phyloP scores from a whole-genome alignment of 2,888 invertebrate species.

The Thecophora atra region DNA sequence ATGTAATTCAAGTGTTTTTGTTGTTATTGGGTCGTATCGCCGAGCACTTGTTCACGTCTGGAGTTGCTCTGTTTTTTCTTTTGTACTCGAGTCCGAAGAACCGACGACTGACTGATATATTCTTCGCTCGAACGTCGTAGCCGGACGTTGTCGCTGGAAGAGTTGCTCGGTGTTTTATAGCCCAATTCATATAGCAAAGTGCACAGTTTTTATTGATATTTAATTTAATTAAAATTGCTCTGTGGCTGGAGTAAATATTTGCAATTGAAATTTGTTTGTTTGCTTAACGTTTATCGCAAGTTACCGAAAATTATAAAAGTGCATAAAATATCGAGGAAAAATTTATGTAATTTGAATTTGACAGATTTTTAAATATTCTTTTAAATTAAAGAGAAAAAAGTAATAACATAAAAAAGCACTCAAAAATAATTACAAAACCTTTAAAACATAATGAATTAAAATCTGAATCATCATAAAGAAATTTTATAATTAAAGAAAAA shows the following conservation, averaged over 20 bases:
- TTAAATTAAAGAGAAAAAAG: too few species aligned
- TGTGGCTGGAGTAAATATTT: not conserved
- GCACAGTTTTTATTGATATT: not conserved
- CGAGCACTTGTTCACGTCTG: conserved; percentile 8
- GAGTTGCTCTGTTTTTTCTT: not conserved
- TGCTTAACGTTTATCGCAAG: too few species aligned
- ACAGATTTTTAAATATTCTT: too few species aligned
- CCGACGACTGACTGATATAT: conserved; percentile 7
- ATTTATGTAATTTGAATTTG: too few species aligned
- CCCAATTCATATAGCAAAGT: not conserved
- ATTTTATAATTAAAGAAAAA: too few species aligned
- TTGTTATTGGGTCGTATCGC: not conserved
- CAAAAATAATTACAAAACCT: too few species aligned
- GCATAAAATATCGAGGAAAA: not conserved
- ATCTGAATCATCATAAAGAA: too few species aligned
- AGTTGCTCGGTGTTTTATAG: conserved; percentile 8
- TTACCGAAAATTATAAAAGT: too few species aligned
- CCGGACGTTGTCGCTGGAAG: not conserved
- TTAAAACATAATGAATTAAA: too few species aligned
- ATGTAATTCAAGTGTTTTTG: too few species aligned
- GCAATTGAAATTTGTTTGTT: not conserved
- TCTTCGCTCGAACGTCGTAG: conserved; percentile 13
- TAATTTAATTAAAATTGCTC: not conserved
- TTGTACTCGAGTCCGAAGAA: conserved; percentile 30
- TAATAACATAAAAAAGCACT: too few species aligned